These are phyloP conservation scores for Trinorchestia longiramus DNA, from an alignment of 1,140 invertebrate genomes.

Conservation along the genomic window DNA sequence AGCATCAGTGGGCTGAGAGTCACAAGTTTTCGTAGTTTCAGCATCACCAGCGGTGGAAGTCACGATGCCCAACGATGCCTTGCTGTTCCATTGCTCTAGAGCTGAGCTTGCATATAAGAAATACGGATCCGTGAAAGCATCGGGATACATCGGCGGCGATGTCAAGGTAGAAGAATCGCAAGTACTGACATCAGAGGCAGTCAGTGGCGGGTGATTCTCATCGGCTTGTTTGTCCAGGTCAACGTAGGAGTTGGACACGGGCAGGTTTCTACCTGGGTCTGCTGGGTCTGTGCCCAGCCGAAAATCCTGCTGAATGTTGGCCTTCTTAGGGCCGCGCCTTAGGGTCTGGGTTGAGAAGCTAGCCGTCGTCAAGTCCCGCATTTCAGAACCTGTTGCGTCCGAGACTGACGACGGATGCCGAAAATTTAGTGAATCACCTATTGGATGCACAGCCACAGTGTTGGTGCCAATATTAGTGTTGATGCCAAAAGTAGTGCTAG, in stretches of 20 bases:
- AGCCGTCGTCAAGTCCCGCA: neutral
- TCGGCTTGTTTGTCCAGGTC: neutral
- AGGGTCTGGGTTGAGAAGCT: neutral
- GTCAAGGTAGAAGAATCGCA: neutral
- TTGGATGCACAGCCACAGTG: neutral
- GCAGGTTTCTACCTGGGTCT: neutral
- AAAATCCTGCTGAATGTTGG: neutral
- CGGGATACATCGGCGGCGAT: constrained; percentile 53
- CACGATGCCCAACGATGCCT: neutral
- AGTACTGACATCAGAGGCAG: neutral
- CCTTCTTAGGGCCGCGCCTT: neutral
- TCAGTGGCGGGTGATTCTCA: constrained; percentile 28
- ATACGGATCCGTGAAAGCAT: constrained; percentile 63
- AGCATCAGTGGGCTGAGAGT: neutral
- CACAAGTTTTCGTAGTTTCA: neutral
- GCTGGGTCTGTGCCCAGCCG: neutral
- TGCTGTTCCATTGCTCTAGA: constrained; percentile 61
- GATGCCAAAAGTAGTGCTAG: neutral
- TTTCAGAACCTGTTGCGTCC: neutral
- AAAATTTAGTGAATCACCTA: neutral
- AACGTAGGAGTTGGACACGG: neutral
- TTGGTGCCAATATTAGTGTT: neutral
- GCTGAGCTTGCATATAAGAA: constrained; percentile 65
- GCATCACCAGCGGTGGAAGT: neutral
- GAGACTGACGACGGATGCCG: constrained; percentile 11